Base-by-base conservation (phyloP, 1,140 invertebrate species). In the Drosophila repletoides region DNA sequence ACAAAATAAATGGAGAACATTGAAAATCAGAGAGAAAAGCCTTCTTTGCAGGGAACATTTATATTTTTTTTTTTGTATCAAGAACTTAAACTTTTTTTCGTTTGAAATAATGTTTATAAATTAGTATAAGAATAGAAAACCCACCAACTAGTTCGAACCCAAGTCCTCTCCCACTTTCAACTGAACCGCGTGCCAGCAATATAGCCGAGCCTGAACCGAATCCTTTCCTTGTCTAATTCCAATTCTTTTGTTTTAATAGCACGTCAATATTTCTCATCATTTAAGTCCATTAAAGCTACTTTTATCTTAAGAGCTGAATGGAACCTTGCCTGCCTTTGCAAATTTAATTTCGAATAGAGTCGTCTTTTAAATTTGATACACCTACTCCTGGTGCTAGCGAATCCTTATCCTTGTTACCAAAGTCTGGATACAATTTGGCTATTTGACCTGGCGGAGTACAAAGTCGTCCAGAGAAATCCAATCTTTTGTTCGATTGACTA, bases 401-500 rank as follows among this genome's bases (percentile, higher is more conserved):
- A 29, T 89, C 88, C 21, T 88, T 89, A 3, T 91, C 90, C 14
- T 92, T 91, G 15, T 72, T 79, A 17, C 94, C 94, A 15, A 96
- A 91, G 73, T 96, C 95, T 0, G 94, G 92, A 91, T 97, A 98
- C 1, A 98, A 88, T 72, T 95, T 95, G 0, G 95, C 95, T 24
- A 94, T 91, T 29, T 91, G 91, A 1, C 93, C 93, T 10, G 84
- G 76, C 0, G 94, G 94, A n/a, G 93, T 93, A 43, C 93, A 94
- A 21, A 94, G 74, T 24, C 96, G 91, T 0, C 96, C 97, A 2
- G 94, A 93, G 91, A 98, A 97, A 64, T 98, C 96, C 0, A 93
- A 92, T 12, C 95, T 92, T 14, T 93, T 91, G 22, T 93, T 91
- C 66, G 88, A 93, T 24, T 88, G 92, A 60, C 88, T 92, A 69